phyloP scores from a whole-genome alignment of 2,797 vertebrate species.

The Helostoma temminkii region DNA sequence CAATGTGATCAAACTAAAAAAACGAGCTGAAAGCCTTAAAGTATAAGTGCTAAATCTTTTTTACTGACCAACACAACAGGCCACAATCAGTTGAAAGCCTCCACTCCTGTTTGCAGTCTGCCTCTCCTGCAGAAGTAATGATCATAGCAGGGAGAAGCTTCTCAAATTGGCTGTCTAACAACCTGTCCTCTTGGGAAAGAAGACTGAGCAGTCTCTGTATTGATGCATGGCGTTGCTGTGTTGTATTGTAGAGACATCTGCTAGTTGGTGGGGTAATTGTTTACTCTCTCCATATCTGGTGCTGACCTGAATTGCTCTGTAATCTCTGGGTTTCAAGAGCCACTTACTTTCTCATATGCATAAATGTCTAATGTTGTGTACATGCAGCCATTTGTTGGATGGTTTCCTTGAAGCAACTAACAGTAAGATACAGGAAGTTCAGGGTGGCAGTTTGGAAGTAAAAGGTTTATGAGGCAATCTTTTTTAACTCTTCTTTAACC shows the following conservation, averaged over 20 bases:
- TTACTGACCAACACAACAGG: slow-evolving; percentile 31
- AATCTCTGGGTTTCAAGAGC: slow-evolving; percentile 57
- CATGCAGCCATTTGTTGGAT: background rate
- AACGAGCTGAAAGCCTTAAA: background rate
- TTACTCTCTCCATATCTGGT: slow-evolving; percentile 51
- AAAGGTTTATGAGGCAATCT: background rate
- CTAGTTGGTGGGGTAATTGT: slow-evolving; percentile 65
- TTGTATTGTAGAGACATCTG: slow-evolving; percentile 65
- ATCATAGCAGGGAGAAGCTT: slow-evolving; percentile 52
- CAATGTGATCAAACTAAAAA: background rate
- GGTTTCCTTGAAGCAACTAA: background rate
- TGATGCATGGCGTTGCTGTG: slow-evolving; percentile 51
- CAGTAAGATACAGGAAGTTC: background rate
- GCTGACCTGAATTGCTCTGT: slow-evolving; percentile 68
- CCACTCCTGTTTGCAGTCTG: slow-evolving; percentile 13
- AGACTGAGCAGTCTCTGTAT: slow-evolving; percentile 55
- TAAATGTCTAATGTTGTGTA: slow-evolving; percentile 8
- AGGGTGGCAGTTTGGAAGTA: background rate
- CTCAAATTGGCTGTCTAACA: slow-evolving; percentile 69
- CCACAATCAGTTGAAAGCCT: slow-evolving; percentile 31
- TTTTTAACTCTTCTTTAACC: background rate
- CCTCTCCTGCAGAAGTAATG: slow-evolving; percentile 46
- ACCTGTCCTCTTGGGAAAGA: slow-evolving; percentile 52
- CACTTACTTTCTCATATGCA: slow-evolving; percentile 27
- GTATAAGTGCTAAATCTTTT: slow-evolving; percentile 11